phyloP scores from a whole-genome alignment of 92 coral and sea anemone species.

The Parazoanthus darwini region DNA sequence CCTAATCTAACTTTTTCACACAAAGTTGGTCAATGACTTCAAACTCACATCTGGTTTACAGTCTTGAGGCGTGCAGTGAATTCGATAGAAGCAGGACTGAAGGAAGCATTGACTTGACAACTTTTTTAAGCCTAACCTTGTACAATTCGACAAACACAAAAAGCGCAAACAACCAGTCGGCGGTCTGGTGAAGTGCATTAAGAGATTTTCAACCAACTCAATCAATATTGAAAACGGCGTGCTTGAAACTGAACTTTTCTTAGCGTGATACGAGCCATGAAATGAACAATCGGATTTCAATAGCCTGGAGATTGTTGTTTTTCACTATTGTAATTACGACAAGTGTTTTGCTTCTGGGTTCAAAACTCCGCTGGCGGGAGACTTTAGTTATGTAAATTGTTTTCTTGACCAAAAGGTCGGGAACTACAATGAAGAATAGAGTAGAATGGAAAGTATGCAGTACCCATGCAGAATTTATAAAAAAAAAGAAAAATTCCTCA shows the following conservation, averaged over 20 bases:
- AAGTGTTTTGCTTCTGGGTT: conserved; percentile 19
- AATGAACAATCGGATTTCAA: conserved; percentile 36
- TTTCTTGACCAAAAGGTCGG: no score
- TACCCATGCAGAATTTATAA: no score
- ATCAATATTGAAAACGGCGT: not conserved
- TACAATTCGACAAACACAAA: not conserved
- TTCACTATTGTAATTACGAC: not conserved
- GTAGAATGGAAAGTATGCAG: not conserved
- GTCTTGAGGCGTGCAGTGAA: no score
- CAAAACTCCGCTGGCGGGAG: conserved; percentile 5
- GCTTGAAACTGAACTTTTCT: not conserved
- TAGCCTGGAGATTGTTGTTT: conserved; percentile 2
- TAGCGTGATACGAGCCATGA: conserved; percentile 17
- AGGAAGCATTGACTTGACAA: not conserved
- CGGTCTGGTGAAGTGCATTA: conserved; percentile 13
- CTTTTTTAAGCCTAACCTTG: not conserved
- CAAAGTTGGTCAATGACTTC: not conserved
- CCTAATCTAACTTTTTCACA: not conserved
- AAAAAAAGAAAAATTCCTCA: not conserved
- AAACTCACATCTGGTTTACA: not conserved
- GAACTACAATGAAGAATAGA: not conserved
- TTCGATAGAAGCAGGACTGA: not conserved
- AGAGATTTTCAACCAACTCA: conserved; percentile 12
- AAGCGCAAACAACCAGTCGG: not conserved
- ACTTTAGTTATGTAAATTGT: conserved; percentile 3